Percentiles rank a stretch among this genome's conserved stretches.
These are phyloP conservation scores for Stichodactyla helianthus DNA, from an alignment of 64 coral and sea anemone species.

Conservation along the genomic window DNA sequence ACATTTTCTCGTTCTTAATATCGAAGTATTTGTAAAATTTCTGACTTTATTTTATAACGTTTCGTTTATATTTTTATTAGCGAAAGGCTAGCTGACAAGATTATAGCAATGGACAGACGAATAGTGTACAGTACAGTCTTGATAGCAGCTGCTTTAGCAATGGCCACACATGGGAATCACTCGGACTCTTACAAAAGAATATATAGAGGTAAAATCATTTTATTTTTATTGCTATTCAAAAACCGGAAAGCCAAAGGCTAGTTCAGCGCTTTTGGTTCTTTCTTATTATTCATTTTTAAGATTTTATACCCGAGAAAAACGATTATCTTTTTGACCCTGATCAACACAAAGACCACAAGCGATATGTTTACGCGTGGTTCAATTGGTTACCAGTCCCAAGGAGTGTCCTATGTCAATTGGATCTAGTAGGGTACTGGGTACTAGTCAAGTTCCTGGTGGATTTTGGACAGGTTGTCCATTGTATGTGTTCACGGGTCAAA, in stretches of 20 bases:
- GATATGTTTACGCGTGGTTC: neutral
- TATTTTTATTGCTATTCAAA: neutral
- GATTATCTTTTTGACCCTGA: neutral
- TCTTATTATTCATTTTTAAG: neutral
- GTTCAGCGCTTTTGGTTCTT: too few relatives aligned
- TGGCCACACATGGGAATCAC: neutral
- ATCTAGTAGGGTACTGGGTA: neutral
- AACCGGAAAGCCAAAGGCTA: neutral
- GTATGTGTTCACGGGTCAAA: neutral
- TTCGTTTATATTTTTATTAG: neutral
- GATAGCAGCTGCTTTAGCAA: neutral
- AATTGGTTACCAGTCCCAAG: neutral
- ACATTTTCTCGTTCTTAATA: too few relatives aligned
- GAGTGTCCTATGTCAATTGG: neutral
- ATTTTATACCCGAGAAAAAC: neutral
- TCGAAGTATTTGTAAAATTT: too few relatives aligned
- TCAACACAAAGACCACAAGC: neutral
- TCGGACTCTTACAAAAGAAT: constrained; percentile 5
- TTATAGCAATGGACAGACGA: neutral
- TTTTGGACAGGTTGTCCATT: neutral
- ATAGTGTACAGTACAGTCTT: neutral
- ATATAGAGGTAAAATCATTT: neutral
- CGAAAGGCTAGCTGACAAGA: neutral
- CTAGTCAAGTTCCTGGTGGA: neutral
- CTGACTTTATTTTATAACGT: neutral